These are phyloP conservation scores for Mythimna pallens DNA, from an alignment of 2,888 invertebrate species.

Conservation along the genomic window DNA sequence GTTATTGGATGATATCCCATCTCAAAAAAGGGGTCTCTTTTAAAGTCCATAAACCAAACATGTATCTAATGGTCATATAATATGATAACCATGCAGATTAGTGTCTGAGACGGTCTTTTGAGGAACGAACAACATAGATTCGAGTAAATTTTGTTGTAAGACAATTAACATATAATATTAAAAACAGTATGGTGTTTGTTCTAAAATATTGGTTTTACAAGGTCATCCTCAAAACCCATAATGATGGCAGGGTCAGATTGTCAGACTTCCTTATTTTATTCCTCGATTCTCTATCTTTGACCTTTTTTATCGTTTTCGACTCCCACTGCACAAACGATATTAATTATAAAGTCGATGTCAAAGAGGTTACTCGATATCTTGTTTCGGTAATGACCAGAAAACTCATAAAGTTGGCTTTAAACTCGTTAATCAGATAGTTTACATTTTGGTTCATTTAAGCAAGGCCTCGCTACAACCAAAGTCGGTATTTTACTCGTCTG, in stretches of 20 bases:
- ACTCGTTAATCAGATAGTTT: constrained; percentile 19
- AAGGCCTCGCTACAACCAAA: neutral
- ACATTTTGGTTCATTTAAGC: neutral
- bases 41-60: no score
- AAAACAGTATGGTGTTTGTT: neutral
- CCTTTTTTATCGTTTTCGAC: constrained; percentile 14
- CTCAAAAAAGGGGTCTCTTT: no score
- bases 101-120: no score
- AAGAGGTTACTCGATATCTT: constrained; percentile 17
- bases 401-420: constrained; percentile 3
- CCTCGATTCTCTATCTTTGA: constrained; percentile 24
- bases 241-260: constrained; percentile 27
- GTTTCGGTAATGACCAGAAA: constrained; percentile 30
- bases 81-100: neutral
- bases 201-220: constrained; percentile 20
- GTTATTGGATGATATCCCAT: no score
- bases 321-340: neutral
- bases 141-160: neutral
- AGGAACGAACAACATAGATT: no score
- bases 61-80: no score
- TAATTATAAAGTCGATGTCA: constrained; percentile 35
- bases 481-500: neutral
- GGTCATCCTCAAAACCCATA: constrained; percentile 9
- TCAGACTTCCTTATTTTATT: constrained; percentile 36
- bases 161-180: neutral